Conservation (phyloP, 2,113 vertebrate species). For the Poicephalus gulielmi region DNA sequence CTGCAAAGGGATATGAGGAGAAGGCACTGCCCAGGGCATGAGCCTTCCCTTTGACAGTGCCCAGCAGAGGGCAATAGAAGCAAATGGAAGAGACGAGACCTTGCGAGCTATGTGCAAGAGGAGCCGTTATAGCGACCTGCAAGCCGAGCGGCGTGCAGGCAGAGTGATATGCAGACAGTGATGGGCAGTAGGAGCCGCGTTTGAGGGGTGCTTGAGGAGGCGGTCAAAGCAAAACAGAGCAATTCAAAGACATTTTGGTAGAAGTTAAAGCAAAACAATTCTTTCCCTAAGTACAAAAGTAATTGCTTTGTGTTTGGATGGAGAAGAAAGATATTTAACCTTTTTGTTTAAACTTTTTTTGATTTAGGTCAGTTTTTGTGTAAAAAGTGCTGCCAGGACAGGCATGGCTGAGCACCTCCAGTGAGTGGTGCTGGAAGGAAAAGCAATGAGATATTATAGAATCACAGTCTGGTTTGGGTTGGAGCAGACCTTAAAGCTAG, state of each 20-base stretch:
- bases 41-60: background rate
- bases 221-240: background rate
- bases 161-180: background rate
- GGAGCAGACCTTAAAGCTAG: background rate
- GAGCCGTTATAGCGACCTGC: background rate
- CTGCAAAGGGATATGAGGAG: fast-evolving
- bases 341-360: background rate
- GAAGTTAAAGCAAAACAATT: background rate
- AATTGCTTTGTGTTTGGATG: background rate
- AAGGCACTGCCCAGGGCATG: background rate
- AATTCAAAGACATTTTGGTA: background rate
- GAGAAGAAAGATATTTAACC: background rate
- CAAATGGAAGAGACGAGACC: conserved; percentile 33
- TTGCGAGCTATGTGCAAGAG: background rate
- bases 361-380: background rate
- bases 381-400: fast-evolving
- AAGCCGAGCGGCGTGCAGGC: fast-evolving
- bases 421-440: background rate
- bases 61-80: conserved; percentile 67
- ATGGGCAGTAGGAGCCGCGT: background rate
- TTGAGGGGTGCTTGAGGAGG: background rate
- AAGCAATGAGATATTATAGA: background rate
- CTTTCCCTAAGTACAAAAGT: background rate
- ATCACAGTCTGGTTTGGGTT: background rate
- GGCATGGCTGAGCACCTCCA: background rate